These are phyloP conservation scores for Frieseomelitta varia DNA, from an alignment of 1,140 invertebrate genomes.

Conservation along the genomic window DNA sequence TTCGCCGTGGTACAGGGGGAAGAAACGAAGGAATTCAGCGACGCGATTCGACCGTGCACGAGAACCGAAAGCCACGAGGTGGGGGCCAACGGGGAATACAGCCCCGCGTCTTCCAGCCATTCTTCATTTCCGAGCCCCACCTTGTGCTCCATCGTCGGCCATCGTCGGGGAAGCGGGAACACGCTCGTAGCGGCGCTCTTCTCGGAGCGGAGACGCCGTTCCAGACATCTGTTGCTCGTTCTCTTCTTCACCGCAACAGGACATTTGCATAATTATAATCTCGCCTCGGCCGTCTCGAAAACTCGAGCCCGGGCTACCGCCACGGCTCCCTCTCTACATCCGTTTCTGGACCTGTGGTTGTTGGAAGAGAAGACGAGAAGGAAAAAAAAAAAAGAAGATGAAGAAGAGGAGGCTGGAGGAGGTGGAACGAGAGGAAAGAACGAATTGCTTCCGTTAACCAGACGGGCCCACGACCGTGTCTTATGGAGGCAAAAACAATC, in stretches of 20 bases:
- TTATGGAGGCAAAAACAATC: constrained; percentile 64
- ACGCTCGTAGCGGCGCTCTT: constrained; percentile 42
- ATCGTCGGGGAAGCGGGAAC: constrained; percentile 1
- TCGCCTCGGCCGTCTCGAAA: constrained; percentile 68
- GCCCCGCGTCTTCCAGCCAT: constrained; percentile 47
- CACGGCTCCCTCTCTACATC: constrained; percentile 25
- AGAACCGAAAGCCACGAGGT: constrained; percentile 35
- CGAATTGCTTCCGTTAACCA: constrained; percentile 67
- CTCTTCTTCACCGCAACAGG: constrained; percentile 66
- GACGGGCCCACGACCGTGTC: constrained; percentile 37
- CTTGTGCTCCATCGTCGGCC: constrained; percentile 56
- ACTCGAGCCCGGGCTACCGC: constrained; percentile 42
- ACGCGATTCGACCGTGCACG: constrained; percentile 29
- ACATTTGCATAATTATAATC: constrained; percentile 74
- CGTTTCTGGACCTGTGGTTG: constrained; percentile 57
- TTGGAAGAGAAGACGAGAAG: constrained; percentile 26
- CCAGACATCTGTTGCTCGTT: constrained; percentile 71
- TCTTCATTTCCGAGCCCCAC: constrained; percentile 57
- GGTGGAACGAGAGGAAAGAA: constrained; percentile 26
- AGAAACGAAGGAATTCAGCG: constrained; percentile 49
- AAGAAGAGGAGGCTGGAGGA: neutral
- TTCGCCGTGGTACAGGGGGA: constrained; percentile 3
- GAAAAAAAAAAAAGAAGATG: constrained; percentile 1
- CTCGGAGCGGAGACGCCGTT: constrained; percentile 62
- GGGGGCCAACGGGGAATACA: constrained; percentile 30